These are phyloP conservation scores for Hirtodrosophila trivittata DNA, from an alignment of 2,888 invertebrate species.

Conservation along the genomic window DNA sequence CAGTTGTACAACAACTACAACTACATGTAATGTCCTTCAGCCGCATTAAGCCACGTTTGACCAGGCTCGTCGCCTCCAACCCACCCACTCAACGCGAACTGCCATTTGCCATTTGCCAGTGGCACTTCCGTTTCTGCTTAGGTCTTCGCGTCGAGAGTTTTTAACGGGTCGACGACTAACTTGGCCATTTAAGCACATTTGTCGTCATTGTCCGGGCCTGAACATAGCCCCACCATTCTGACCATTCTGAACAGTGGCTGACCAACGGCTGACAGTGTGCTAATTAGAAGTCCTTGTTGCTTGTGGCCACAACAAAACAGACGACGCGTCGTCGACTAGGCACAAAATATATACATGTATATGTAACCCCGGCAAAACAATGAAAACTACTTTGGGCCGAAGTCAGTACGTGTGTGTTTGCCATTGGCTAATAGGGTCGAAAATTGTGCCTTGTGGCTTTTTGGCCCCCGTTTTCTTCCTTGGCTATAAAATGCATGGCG, in stretches of 20 bases:
- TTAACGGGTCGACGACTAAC: slow-evolving; percentile 73
- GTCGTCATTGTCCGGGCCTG: slow-evolving; percentile 62
- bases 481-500: slow-evolving; percentile 69
- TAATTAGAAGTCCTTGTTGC: slow-evolving; percentile 80
- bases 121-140: slow-evolving; percentile 56
- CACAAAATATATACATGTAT: not conserved
- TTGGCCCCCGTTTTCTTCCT: slow-evolving; percentile 38
- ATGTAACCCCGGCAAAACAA: slow-evolving; percentile 55
- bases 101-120: slow-evolving; percentile 59
- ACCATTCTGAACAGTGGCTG: slow-evolving; percentile 18
- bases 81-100: slow-evolving; percentile 13
- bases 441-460: slow-evolving; percentile 14
- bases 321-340: slow-evolving; percentile 26
- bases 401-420: slow-evolving; percentile 54
- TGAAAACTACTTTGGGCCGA: slow-evolving; percentile 76
- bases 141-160: slow-evolving; percentile 63
- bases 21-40: slow-evolving; percentile 69
- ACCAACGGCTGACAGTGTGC: slow-evolving; percentile 74
- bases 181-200: slow-evolving; percentile 79
- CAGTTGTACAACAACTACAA: slow-evolving; percentile 22
- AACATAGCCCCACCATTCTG: not conserved
- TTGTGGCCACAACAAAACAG: slow-evolving; percentile 79
- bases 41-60: slow-evolving; percentile 40
- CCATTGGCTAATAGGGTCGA: not conserved
- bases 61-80: too few species aligned